Evolutionary conservation across 2,113 vertebrate genomes (phyloP), one percentile per base, ranked within the genome.

Genomic region (Gyps fulvus): DNA sequence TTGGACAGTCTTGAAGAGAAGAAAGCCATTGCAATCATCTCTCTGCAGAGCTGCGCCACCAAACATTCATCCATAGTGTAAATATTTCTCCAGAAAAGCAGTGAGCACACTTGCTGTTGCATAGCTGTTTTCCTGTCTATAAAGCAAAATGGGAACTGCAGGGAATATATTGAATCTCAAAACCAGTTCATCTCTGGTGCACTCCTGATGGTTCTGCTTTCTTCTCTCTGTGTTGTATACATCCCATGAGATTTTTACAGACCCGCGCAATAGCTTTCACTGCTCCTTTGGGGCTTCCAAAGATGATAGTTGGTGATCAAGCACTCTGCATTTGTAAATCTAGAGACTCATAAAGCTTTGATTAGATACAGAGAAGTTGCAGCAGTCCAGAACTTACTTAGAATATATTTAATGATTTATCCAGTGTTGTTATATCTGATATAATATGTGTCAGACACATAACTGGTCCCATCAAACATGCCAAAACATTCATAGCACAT

Each of bases 181-280:
- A 57, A 14, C 11, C 19, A 17, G 29, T 65, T 85, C 4, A 17
- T 14, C 40, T 54, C 18, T 21, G 36, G 50, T 25, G 58, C 31
- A 11, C 9, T 27, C 15, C 42, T 23, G 29, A 22, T 26, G 59
- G 11, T 63, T 45, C 54, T 74, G 29, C 14, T 66, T 65, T 52
- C 52, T 65, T 71, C 47, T 45, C 49, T 67, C 20, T 18, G 3
- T 31, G 31, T 50, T 59, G 47, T 11, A 32, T 59, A 26, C 2
- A 59, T 31, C 6, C 25, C 10, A 10, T 13, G 32, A 69, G 15
- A 72, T 50, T 34, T 83, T 58, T 38, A n/a, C 42, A 38, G 47
- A 40, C 47, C 14, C 0, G 0, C 5, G 7, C 29, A 36, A 34
- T 55, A 29, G 2, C 29, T 7, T n/a, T 25, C 34, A 47, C 16